These are phyloP conservation scores for Tetraodon nigroviridis DNA, from an alignment of 2,113 vertebrate genomes.

Conservation along the genomic window DNA sequence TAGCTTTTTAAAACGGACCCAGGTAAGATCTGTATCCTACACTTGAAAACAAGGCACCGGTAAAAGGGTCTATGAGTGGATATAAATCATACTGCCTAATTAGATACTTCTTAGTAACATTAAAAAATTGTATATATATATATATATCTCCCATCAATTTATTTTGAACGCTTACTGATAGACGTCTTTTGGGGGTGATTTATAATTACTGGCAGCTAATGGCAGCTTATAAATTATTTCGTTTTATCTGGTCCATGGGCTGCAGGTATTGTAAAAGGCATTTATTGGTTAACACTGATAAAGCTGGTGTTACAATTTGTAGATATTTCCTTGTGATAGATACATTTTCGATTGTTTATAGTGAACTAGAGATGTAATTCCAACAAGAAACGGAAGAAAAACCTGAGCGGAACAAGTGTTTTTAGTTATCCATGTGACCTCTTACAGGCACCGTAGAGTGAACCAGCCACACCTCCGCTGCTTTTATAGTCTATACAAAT, in stretches of 20 bases:
- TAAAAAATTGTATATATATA: no score
- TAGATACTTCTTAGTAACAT: no score
- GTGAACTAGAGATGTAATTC: no score
- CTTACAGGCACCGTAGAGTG: not conserved
- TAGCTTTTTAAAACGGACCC: slow-evolving; percentile 4
- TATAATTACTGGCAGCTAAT: not conserved
- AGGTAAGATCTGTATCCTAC: not conserved
- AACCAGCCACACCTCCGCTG: slow-evolving; percentile 9
- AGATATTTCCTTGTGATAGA: no score
- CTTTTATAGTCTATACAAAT: not conserved
- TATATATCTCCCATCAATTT: no score
- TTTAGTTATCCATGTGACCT: not conserved
- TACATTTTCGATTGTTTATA: no score
- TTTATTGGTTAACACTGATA: no score
- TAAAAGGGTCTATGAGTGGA: not conserved
- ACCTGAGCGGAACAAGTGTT: slow-evolving; percentile 21
- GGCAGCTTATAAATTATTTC: not conserved
- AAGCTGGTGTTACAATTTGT: no score
- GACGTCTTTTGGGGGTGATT: not conserved
- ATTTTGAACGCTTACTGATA: no score
- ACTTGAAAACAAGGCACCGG: not conserved
- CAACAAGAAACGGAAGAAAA: not conserved
- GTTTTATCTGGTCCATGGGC: no score
- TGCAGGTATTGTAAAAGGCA: no score
- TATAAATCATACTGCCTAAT: no score